Evolutionary conservation across 2,113 vertebrate genomes (phyloP).

Genomic region (Aramus guarauna): DNA sequence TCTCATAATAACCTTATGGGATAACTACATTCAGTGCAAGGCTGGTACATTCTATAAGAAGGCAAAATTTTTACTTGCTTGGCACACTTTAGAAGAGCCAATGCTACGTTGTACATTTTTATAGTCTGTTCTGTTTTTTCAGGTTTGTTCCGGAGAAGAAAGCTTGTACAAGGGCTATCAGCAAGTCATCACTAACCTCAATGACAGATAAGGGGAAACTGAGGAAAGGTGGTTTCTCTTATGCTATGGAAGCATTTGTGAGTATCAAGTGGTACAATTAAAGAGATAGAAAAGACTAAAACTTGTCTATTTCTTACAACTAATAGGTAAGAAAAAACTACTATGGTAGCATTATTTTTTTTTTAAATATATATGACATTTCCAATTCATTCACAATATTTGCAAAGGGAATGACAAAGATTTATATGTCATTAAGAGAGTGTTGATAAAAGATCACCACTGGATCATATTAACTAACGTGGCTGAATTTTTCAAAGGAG

Average conservation of each 20-base stretch:
- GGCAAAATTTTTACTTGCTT: background rate
- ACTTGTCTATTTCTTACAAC: background rate
- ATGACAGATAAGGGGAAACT: background rate
- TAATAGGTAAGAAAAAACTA: background rate
- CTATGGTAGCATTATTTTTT: background rate
- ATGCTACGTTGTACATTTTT: background rate
- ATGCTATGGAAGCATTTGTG: background rate
- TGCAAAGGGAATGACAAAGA: background rate
- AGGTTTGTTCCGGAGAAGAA: background rate
- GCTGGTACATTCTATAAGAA: rapidly evolving
- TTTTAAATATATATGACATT: rapidly evolving
- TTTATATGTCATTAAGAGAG: background rate
- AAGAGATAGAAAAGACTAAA: background rate
- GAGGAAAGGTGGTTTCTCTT: background rate
- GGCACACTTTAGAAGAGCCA: background rate
- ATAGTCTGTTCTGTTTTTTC: background rate
- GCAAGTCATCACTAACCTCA: background rate
- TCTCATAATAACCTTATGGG: background rate
- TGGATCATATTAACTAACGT: background rate
- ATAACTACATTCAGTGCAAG: background rate
- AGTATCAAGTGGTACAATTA: background rate
- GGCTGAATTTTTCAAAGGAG: background rate
- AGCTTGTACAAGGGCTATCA: background rate
- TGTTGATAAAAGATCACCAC: background rate
- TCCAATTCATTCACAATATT: background rate